Evolutionary conservation across 92 coral and sea anemone species (phyloP).

Genomic region (Pocillopora grandis): DNA sequence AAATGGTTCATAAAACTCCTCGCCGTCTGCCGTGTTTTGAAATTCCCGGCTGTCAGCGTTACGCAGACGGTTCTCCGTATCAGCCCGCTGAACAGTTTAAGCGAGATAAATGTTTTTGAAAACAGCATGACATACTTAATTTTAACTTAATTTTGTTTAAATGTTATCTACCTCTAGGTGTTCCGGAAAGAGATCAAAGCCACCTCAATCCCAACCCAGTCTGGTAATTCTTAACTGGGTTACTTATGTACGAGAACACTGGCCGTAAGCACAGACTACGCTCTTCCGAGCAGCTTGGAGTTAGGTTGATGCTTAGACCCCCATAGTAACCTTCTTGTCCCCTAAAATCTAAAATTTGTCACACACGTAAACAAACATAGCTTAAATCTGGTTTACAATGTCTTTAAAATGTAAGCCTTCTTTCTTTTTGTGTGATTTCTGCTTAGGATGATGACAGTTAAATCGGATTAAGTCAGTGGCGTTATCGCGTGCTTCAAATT

Average conservation of each 20-base stretch:
- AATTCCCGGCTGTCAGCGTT: neutral
- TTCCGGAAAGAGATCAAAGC: too few species aligned
- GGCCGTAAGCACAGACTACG: too few species aligned
- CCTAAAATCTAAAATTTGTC: too few species aligned
- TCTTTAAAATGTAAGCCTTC: neutral
- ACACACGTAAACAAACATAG: neutral
- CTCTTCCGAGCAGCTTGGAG: too few species aligned
- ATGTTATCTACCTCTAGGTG: too few species aligned
- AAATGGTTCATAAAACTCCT: slow-evolving; percentile 39
- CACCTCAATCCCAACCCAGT: too few species aligned
- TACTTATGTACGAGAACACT: too few species aligned
- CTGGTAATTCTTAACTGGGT: too few species aligned
- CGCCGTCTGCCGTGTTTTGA: slow-evolving; percentile 3
- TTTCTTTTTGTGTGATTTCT: neutral
- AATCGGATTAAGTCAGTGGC: neutral
- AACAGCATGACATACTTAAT: too few species aligned
- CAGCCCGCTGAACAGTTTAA: slow-evolving; percentile 1
- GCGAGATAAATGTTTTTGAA: neutral
- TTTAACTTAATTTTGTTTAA: too few species aligned
- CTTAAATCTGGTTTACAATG: neutral
- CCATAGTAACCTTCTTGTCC: too few species aligned
- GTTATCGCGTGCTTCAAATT: neutral
- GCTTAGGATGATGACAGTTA: neutral
- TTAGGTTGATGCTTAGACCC: too few species aligned
- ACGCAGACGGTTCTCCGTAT: neutral